Evolutionary conservation across 2,888 invertebrate genomes (phyloP), one percentile per base, ranked within the genome.

Genomic region (Nudaria mundana): DNA sequence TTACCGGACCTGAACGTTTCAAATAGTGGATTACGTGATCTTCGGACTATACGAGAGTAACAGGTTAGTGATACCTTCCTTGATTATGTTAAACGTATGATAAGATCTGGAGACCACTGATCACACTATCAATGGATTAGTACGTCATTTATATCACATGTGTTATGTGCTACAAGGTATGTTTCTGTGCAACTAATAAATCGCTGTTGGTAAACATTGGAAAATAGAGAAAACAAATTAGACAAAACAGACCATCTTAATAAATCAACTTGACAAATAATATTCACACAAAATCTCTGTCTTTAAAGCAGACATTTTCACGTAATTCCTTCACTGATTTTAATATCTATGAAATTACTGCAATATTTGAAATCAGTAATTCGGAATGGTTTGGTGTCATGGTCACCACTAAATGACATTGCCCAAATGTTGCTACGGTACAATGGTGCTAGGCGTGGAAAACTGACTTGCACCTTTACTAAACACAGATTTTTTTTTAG

Each of bases 11-110:
- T 64, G 60, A 46, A 66, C 76, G 78, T 78, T 85, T 78, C 84
- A 77, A 78, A 71, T 76, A 73, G 79, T 73, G 87, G 88, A 88
- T 86, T 87, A 69, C 73, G 76, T 73, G 71, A 71, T 71, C 63
- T 63, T 63, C 56, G 44, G 48, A 49, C 66, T 63, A 77, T 72
- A 76, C 66, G 58, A 66, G 66, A 56, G 52, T 51, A 50, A 65
- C 63, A 71, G 71, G 74, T 71, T 56, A 72, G 74, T 66, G 49
- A 46, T 43, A 37, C 40, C 45, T 49, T 52, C 52, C 43, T 36
- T 40, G 39, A 52, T 46, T 43, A 35, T 42, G 35, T 28, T 35
- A 39, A 15, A 38, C 30, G 33, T 50, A 34, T 32, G 46, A 46
- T 48, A 52, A 54, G 35, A 38, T 34, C 22, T 38, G 49, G 43